These are phyloP conservation scores for Linnaemya tessellans DNA, from an alignment of 2,888 invertebrate genomes.

Conservation along the genomic window DNA sequence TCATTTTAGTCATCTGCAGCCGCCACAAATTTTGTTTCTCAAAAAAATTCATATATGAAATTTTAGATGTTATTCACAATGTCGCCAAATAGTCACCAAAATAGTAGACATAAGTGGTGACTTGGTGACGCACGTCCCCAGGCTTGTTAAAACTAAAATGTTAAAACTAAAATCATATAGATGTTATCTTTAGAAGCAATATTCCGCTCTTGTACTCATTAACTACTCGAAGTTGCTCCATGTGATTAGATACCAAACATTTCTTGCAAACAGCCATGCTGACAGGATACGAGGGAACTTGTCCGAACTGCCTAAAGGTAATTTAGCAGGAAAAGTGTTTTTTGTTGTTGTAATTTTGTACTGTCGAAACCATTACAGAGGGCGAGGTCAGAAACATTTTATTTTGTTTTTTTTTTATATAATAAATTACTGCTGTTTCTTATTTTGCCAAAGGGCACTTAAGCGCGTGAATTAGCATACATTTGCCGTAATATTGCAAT, in stretches of 20 bases:
- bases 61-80: too few species aligned
- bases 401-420: not conserved
- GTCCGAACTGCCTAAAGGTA: constrained; percentile 16
- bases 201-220: not conserved
- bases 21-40: too few species aligned
- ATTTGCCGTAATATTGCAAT: constrained; percentile 60
- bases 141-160: too few species aligned
- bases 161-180: too few species aligned
- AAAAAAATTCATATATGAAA: too few species aligned
- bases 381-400: constrained; percentile 44
- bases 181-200: too few species aligned
- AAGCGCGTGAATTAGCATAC: constrained; percentile 70
- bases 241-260: not conserved
- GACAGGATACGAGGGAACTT: not conserved
- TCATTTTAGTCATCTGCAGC: too few species aligned
- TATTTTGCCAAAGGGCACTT: constrained; percentile 55
- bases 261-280: not conserved
- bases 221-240: not conserved
- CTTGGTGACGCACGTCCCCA: too few species aligned
- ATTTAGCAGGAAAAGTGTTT: constrained; percentile 11
- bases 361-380: constrained; percentile 16
- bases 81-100: too few species aligned
- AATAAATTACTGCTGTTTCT: not conserved
- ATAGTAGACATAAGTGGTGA: too few species aligned
- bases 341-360: constrained; percentile 28